phyloP scores from a whole-genome alignment of 1,140 invertebrate species.

The Bombus balteatus region DNA sequence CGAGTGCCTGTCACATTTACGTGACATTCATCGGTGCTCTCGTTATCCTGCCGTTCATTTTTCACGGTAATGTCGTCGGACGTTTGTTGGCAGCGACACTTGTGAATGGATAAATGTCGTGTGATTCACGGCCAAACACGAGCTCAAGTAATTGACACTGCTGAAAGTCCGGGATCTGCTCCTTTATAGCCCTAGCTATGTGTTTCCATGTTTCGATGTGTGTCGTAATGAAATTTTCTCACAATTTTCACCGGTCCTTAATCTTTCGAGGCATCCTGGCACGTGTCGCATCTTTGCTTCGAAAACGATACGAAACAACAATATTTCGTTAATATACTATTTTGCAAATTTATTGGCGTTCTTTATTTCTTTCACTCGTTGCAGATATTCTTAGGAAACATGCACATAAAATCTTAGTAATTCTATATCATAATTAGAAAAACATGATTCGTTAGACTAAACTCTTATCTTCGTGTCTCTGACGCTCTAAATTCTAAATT shows the following conservation, averaged over 20 bases:
- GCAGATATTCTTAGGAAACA: too few species aligned
- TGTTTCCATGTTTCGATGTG: neutral
- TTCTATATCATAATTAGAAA: neutral
- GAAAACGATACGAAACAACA: neutral
- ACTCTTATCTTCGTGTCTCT: neutral
- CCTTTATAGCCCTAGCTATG: neutral
- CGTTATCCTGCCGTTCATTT: conserved; percentile 60
- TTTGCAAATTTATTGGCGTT: neutral
- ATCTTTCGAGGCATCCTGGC: neutral
- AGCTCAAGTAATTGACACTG: conserved; percentile 53
- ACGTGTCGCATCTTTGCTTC: neutral
- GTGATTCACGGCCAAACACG: conserved; percentile 48
- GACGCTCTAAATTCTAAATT: neutral
- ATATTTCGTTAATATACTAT: neutral
- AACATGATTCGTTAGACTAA: neutral
- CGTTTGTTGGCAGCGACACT: conserved; percentile 47
- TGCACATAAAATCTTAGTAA: neutral
- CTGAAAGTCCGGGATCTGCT: neutral
- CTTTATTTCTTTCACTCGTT: too few species aligned
- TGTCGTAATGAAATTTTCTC: neutral
- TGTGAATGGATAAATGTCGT: conserved; percentile 58
- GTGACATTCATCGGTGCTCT: conserved; percentile 62
- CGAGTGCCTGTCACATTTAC: conserved; percentile 52
- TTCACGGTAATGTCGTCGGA: conserved; percentile 57
- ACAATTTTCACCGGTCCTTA: neutral